phyloP scores from a whole-genome alignment of 2,888 invertebrate genomes.

The Drosophila prolongata region DNA sequence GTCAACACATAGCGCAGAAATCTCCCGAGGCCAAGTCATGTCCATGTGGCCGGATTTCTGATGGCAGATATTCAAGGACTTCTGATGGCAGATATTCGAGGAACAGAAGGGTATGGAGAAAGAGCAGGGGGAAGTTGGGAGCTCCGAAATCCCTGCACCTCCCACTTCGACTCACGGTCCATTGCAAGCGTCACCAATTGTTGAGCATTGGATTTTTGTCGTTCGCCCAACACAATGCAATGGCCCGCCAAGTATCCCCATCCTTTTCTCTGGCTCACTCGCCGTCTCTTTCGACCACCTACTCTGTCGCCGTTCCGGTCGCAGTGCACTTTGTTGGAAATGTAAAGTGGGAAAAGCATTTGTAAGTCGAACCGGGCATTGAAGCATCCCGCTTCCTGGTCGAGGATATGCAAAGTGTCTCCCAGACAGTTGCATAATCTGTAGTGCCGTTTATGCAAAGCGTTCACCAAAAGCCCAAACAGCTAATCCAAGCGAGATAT shows the following conservation, averaged over 20 bases:
- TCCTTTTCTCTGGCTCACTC: not conserved
- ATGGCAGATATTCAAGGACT: constrained; percentile 12
- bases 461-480: constrained; percentile 51
- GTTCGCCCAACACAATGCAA: constrained; percentile 67
- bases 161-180: constrained; percentile 31
- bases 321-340: constrained; percentile 62
- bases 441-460: constrained; percentile 76
- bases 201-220: constrained; percentile 71
- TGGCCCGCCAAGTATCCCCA: constrained; percentile 54
- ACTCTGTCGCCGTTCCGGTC: constrained; percentile 30
- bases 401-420: constrained; percentile 73
- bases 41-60: constrained; percentile 28
- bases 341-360: constrained; percentile 69
- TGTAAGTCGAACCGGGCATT: constrained; percentile 50
- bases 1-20: constrained; percentile 29
- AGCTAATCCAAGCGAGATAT: constrained; percentile 5
- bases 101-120: not conserved
- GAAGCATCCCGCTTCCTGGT: constrained; percentile 45
- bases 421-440: constrained; percentile 78
- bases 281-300: not conserved
- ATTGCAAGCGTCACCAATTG: constrained; percentile 62
- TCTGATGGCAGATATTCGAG: constrained; percentile 10
- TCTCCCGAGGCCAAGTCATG: constrained; percentile 30
- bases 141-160: constrained; percentile 6
- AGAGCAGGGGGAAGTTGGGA: constrained; percentile 3